phyloP scores from a whole-genome alignment of 2,113 vertebrate species.

The Phrynosoma blainvillii region DNA sequence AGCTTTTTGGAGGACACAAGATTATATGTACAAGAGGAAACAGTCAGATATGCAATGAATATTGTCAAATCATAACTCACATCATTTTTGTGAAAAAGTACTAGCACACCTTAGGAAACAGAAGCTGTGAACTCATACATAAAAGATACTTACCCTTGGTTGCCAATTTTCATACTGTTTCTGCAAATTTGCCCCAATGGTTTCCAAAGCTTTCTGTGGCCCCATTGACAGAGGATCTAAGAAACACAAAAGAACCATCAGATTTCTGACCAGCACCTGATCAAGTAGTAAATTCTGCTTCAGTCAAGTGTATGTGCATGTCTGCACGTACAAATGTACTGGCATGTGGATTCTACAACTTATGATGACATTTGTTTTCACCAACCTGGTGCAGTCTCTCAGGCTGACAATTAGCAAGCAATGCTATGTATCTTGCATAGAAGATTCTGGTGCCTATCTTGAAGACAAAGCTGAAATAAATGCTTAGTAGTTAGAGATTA shows the following conservation, averaged over 20 bases:
- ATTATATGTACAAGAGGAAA: not conserved
- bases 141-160: slow-evolving; percentile 85
- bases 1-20: too few relatives aligned
- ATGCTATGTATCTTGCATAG: not conserved
- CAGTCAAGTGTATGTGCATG: not conserved
- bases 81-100: fast-evolving
- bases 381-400: not conserved
- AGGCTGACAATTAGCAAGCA: not conserved
- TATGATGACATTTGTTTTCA: not conserved
- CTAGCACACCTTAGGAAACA: not conserved
- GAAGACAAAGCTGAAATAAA: not conserved
- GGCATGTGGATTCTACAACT: not conserved
- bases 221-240: slow-evolving; percentile 98
- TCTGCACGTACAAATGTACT: not conserved
- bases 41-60: too few relatives aligned
- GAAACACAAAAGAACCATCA: slow-evolving; percentile 24
- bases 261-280: not conserved
- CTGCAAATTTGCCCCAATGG: slow-evolving; percentile 95
- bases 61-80: not conserved
- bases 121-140: not conserved
- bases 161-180: slow-evolving; percentile 99
- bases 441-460: fast-evolving
- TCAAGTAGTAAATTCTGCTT: not conserved
- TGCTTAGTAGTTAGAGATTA: not conserved
- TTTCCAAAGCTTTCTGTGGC: slow-evolving; percentile 98